These are phyloP conservation scores for Caerostris extrusa DNA, from an alignment of 1,140 invertebrate genomes.

Conservation along the genomic window DNA sequence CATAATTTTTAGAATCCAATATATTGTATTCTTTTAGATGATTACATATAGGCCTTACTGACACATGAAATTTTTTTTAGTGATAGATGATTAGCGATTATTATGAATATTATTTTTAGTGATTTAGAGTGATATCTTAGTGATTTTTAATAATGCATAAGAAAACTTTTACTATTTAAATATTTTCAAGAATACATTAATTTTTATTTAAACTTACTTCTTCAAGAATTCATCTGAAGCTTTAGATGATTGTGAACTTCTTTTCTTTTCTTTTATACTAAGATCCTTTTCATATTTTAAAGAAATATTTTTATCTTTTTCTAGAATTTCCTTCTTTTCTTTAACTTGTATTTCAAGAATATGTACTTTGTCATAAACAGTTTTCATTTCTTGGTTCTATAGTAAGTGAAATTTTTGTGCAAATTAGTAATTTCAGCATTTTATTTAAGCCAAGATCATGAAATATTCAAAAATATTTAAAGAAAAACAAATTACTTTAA, in stretches of 20 bases:
- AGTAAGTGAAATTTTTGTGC: neutral
- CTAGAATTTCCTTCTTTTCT: slow-evolving; percentile 38
- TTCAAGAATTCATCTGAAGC: neutral
- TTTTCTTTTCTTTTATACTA: neutral
- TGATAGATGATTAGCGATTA: no score
- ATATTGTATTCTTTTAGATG: no score
- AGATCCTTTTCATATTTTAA: neutral
- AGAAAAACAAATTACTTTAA: slow-evolving; percentile 61
- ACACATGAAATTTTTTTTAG: no score
- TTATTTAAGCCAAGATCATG: no score
- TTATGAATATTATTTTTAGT: no score
- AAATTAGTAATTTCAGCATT: no score
- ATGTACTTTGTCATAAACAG: slow-evolving; percentile 49
- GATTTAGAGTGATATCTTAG: no score
- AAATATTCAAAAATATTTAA: neutral
- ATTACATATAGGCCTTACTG: no score
- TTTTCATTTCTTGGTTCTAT: slow-evolving; percentile 75
- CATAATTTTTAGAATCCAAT: no score
- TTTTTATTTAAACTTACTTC: neutral
- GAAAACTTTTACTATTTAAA: no score
- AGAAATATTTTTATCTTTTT: neutral
- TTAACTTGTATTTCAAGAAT: slow-evolving; percentile 37
- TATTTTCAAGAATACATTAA: no score
- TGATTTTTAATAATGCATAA: no score
- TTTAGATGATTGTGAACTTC: neutral